These are phyloP conservation scores for Choristoneura rosaceana DNA, from an alignment of 2,888 invertebrate genomes.

Conservation along the genomic window DNA sequence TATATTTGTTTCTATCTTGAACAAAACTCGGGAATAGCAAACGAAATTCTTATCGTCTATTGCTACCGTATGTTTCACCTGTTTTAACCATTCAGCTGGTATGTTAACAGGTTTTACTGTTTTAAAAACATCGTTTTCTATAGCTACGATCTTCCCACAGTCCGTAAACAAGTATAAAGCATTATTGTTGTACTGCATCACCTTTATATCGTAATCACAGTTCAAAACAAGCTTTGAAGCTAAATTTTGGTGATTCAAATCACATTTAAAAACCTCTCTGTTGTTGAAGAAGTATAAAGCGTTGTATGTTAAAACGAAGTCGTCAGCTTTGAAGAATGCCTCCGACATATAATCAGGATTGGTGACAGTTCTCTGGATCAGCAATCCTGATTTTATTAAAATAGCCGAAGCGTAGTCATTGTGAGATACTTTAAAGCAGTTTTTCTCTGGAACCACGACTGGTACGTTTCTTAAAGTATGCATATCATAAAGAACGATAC, in stretches of 20 bases:
- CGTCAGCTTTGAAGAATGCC: conserved; percentile 67
- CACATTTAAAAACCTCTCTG: conserved; percentile 64
- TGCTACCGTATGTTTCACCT: conserved; percentile 65
- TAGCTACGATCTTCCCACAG: conserved; percentile 67
- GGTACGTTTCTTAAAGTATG: conserved; percentile 67
- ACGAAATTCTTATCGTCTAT: conserved; percentile 70
- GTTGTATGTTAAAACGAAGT: conserved; percentile 62
- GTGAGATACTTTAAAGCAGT: conserved; percentile 66
- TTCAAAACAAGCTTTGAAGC: conserved; percentile 59
- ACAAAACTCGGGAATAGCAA: conserved; percentile 71
- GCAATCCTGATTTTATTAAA: conserved; percentile 62
- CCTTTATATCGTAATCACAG: conserved; percentile 68
- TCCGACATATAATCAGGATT: conserved; percentile 55
- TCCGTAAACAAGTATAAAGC: conserved; percentile 65
- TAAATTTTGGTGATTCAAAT: conserved; percentile 56
- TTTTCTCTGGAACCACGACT: conserved; percentile 64
- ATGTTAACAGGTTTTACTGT: conserved; percentile 56
- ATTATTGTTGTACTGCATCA: conserved; percentile 60
- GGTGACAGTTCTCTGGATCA: conserved; percentile 64
- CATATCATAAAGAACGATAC: conserved; percentile 67
- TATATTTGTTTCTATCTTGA: conserved; percentile 71
- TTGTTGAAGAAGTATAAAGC: conserved; percentile 63
- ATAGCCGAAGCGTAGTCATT: conserved; percentile 63
- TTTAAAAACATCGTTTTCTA: conserved; percentile 52
- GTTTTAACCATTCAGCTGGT: conserved; percentile 70